A percentile compares a stretch with the other conserved stretches of the same genome.
phyloP scores from a whole-genome alignment of 92 coral and sea anemone species.

The Porites rus region DNA sequence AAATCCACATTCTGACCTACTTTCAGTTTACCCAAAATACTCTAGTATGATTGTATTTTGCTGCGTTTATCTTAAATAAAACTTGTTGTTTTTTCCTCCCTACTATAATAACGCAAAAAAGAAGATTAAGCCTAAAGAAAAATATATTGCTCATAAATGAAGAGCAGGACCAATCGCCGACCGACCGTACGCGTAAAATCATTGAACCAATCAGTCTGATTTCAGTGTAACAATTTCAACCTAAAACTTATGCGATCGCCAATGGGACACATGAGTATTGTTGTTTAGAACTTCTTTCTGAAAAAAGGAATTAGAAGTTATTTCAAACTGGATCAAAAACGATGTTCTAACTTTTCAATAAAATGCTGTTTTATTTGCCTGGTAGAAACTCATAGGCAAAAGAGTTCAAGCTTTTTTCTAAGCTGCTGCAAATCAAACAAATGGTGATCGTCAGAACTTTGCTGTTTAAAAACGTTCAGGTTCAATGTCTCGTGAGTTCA shows the following conservation, averaged over 20 bases:
- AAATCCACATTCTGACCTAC: too few species aligned
- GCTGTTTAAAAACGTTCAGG: background rate
- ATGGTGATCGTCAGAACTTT: conserved; percentile 6
- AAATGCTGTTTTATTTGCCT: background rate
- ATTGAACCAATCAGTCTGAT: too few species aligned
- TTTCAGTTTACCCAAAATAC: background rate
- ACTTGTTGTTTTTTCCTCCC: background rate
- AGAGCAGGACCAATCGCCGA: background rate
- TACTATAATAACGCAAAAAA: background rate
- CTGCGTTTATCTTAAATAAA: background rate
- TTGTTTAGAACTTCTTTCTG: background rate
- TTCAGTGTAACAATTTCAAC: too few species aligned
- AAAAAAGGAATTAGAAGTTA: background rate
- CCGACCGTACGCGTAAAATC: background rate
- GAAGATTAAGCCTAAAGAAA: conserved; percentile 2
- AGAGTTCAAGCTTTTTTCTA: background rate
- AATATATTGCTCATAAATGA: background rate
- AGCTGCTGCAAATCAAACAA: background rate
- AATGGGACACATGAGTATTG: too few species aligned
- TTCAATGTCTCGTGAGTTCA: too few species aligned
- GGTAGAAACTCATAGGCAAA: background rate
- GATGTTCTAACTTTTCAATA: conserved; percentile 1
- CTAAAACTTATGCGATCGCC: too few species aligned
- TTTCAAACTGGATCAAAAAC: background rate
- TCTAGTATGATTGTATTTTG: background rate